Base-by-base conservation (phyloP, 2,113 vertebrate genomes). In the Tenebrosternarchus preto region DNA sequence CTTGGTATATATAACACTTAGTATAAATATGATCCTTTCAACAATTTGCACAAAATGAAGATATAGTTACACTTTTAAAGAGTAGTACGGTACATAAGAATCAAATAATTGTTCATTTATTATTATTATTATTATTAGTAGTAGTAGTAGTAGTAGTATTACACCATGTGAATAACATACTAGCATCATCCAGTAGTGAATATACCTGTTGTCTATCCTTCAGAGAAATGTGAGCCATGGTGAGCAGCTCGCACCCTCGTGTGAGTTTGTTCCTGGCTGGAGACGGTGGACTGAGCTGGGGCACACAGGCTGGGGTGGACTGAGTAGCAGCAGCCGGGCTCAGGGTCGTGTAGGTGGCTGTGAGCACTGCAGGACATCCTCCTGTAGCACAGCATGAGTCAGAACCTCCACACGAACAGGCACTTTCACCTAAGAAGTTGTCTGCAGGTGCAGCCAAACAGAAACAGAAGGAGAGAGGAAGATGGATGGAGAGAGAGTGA, bases 341-440 rank as follows among this genome's bases (percentile, higher is more conserved):
- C 39, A 43, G 39, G 39, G 11, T 20, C 19, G 73, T 73, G 29
- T 72, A 77, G 2, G 67, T 72, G 43, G 11, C 43, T 50, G 43
- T 12, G 15, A 50, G 43, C 43, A 9, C 9, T 50, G 43, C 43
- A 12, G 43, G 43, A 50, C 8, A 50, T 25, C 76, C 82, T 67
- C 79, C 39, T 22, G 57, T 8, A 25, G 31, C 24, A 56, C 50
- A 24, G 46, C 24, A 73, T 5, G 68, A 29, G 69, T 57, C 43
- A 0, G 55, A 19, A 36, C n/a, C 5, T 57, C 59, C 31, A 61
- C 19, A 8, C 25, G 36, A 15, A 25, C 12, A 66, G n/a, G 50
- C 19, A 92, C 73, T 0, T 90, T 92, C 43, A 91, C 92, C 90
- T 0, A 90, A 90, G 0, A 91, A 91, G 86, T 90, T 90, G 86